Evolutionary conservation across 92 coral and sea anemone species (phyloP).

Genomic region (Phymanthus crucifer): DNA sequence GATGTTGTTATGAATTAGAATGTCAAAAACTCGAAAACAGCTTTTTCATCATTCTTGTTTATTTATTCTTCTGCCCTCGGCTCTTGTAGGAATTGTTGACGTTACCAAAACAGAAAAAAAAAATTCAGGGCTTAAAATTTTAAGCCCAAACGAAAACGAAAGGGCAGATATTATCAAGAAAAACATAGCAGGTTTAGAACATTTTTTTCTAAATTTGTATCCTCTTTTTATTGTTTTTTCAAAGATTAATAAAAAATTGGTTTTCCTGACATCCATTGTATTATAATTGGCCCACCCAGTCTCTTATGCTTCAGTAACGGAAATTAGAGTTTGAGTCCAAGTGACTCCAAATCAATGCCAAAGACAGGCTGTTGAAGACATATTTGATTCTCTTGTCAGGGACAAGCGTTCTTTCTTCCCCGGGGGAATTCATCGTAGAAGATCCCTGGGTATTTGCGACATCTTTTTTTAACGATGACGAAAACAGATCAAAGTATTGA

Average conservation of each 20-base stretch:
- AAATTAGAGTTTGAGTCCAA: not conserved
- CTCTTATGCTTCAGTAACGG: not conserved
- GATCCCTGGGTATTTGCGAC: too few species aligned
- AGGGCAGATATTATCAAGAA: not conserved
- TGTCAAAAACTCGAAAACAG: conserved; percentile 4
- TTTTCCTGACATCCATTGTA: not conserved
- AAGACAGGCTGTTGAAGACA: not conserved
- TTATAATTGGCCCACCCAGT: not conserved
- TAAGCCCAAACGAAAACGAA: not conserved
- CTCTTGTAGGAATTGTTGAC: not conserved
- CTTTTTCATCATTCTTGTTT: not conserved
- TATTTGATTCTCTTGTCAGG: not conserved
- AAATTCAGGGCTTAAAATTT: not conserved
- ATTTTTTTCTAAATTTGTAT: not conserved
- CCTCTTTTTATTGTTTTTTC: not conserved
- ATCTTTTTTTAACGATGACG: not conserved
- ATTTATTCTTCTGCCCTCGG: not conserved
- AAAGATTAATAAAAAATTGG: not conserved
- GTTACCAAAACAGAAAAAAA: not conserved
- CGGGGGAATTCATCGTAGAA: not conserved
- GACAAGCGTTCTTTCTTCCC: not conserved
- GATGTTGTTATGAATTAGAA: not conserved
- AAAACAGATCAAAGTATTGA: not conserved
- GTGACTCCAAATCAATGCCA: not conserved
- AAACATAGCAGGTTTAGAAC: not conserved